Conservation (phyloP, 2,113 vertebrate genomes). For the Oriolus oriolus region DNA sequence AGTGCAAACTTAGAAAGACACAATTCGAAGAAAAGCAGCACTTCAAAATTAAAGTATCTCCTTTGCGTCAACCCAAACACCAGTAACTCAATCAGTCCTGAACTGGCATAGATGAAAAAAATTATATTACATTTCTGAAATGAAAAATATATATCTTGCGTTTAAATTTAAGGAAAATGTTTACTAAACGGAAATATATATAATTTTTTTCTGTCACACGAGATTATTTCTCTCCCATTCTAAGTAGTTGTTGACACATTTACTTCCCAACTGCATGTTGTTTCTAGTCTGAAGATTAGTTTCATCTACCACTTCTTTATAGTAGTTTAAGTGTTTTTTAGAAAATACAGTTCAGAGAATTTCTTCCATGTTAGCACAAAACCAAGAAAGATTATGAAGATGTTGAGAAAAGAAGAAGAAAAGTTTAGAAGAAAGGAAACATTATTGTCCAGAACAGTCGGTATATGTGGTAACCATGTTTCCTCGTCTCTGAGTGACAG, state of each 20-base stretch:
- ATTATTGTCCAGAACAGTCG: slow-evolving; percentile 87
- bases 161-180: neutral
- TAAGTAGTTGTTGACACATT: neutral
- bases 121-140: neutral
- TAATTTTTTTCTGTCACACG: neutral
- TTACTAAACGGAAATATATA: neutral
- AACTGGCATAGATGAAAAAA: neutral
- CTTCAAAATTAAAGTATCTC: neutral
- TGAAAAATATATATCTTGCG: neutral
- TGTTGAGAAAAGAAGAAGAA: neutral
- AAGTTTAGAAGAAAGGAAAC: neutral
- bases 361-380: slow-evolving; percentile 50
- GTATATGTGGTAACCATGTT: slow-evolving; percentile 98
- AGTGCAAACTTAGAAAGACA: neutral
- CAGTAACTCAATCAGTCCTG: neutral
- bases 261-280: neutral
- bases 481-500: slow-evolving; percentile 91
- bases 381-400: neutral
- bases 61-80: neutral
- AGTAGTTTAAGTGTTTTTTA: slow-evolving; percentile 49
- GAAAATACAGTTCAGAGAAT: slow-evolving; percentile 53
- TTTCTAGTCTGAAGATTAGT: slow-evolving; percentile 53
- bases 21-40: neutral
- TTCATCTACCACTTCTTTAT: slow-evolving; percentile 43
- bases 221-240: neutral